These are phyloP conservation scores for Xanthia icteritia DNA, from an alignment of 2,888 invertebrate species.

Conservation along the genomic window DNA sequence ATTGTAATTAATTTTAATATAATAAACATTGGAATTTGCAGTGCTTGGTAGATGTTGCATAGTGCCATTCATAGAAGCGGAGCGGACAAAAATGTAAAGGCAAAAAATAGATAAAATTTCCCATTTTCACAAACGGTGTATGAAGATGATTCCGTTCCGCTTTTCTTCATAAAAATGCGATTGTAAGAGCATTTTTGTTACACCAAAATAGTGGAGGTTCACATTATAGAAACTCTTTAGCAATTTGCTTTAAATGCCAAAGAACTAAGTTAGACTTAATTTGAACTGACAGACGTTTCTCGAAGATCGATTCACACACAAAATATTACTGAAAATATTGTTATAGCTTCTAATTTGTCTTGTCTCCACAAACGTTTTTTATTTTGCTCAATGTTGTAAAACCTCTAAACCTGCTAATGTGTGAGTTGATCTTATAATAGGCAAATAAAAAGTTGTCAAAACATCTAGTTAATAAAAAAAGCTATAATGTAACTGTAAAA, in stretches of 20 bases:
- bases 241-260: slow-evolving; percentile 70
- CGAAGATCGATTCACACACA: slow-evolving; percentile 64
- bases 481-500: slow-evolving; percentile 78
- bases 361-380: neutral
- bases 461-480: slow-evolving; percentile 65
- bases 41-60: slow-evolving; percentile 67
- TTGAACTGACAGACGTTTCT: slow-evolving; percentile 53
- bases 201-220: slow-evolving; percentile 45
- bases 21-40: slow-evolving; percentile 53
- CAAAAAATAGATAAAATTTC: neutral
- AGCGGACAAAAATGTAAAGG: neutral
- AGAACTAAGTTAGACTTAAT: slow-evolving; percentile 70
- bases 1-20: slow-evolving; percentile 60
- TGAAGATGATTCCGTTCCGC: neutral
- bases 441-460: slow-evolving; percentile 52
- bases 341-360: neutral
- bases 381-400: slow-evolving; percentile 6
- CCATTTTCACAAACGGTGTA: neutral
- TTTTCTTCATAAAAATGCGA: slow-evolving; percentile 42
- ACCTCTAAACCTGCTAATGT: slow-evolving; percentile 12
- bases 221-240: slow-evolving; percentile 54
- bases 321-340: no score
- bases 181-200: slow-evolving; percentile 47
- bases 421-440: slow-evolving; percentile 57
- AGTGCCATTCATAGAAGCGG: slow-evolving; percentile 57